These are phyloP conservation scores for Globodera rostochiensis DNA, from an alignment of 1,140 invertebrate genomes.

Conservation along the genomic window DNA sequence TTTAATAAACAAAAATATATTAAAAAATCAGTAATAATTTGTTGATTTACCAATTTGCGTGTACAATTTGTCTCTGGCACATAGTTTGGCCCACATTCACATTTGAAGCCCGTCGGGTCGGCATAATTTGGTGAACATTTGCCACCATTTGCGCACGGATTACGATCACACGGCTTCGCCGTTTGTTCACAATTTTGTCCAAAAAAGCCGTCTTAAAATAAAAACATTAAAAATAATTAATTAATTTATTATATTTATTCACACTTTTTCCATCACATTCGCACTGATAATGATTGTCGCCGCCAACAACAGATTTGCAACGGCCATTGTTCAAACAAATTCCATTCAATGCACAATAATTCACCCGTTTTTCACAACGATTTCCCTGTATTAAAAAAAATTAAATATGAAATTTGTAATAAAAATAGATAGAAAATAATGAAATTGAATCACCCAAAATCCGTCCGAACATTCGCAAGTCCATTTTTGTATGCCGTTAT, in stretches of 20 bases:
- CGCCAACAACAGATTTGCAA: background rate
- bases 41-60: background rate
- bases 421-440: background rate
- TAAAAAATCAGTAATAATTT: too few species aligned
- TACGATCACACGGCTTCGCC: background rate
- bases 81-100: background rate
- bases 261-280: background rate
- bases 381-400: conserved; percentile 10
- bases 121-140: background rate
- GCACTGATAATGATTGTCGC: conserved; percentile 11
- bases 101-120: background rate
- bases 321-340: conserved; percentile 30
- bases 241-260: background rate
- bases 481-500: background rate
- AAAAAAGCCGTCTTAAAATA: conserved; percentile 4
- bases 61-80: background rate
- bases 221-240: conserved; percentile 4
- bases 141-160: conserved; percentile 4
- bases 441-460: background rate
- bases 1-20: too few species aligned
- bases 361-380: conserved; percentile 25
- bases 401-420: background rate
- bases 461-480: background rate
- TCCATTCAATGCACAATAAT: conserved; percentile 23
- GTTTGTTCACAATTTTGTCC: background rate